A percentile compares a stretch with the other conserved stretches of the same genome.
Conservation (phyloP, 2,113 vertebrate genomes). For the Lanius collurio region DNA sequence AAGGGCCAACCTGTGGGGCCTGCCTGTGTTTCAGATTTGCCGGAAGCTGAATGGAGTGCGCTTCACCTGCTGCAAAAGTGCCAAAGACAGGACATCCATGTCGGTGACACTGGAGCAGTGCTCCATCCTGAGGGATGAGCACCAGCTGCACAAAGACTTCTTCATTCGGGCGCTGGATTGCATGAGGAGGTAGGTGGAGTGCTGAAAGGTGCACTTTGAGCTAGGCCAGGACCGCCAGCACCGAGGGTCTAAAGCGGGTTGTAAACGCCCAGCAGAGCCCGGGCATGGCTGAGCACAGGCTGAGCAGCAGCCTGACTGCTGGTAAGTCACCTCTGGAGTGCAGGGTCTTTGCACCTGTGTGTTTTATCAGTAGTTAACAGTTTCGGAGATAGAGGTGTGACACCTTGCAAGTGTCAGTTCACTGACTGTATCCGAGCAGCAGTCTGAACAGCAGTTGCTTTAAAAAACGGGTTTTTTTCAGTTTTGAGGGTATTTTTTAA, state of each 20-base stretch:
- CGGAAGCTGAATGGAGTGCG: conserved; percentile 94
- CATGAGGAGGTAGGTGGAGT: conserved; percentile 88
- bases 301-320: neutral
- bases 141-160: conserved; percentile 94
- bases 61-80: conserved; percentile 99
- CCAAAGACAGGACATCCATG: conserved; percentile 99
- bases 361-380: neutral
- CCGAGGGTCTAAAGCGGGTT: neutral
- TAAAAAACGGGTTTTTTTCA: neutral
- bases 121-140: conserved; percentile 90
- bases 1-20: neutral
- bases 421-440: neutral
- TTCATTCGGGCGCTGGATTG: conserved; percentile 93
- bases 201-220: neutral
- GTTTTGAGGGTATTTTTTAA: neutral
- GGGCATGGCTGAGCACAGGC: neutral
- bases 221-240: neutral
- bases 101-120: conserved; percentile 97
- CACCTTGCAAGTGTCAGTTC: neutral
- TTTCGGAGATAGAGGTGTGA: neutral
- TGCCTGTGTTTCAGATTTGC: conserved; percentile 82
- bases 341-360: neutral
- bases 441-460: neutral
- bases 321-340: neutral
- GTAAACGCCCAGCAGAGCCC: neutral